Percentiles rank a stretch among this genome's conserved stretches.
These are phyloP conservation scores for Drosophila kanapiae DNA, from an alignment of 1,140 invertebrate genomes.

Conservation along the genomic window DNA sequence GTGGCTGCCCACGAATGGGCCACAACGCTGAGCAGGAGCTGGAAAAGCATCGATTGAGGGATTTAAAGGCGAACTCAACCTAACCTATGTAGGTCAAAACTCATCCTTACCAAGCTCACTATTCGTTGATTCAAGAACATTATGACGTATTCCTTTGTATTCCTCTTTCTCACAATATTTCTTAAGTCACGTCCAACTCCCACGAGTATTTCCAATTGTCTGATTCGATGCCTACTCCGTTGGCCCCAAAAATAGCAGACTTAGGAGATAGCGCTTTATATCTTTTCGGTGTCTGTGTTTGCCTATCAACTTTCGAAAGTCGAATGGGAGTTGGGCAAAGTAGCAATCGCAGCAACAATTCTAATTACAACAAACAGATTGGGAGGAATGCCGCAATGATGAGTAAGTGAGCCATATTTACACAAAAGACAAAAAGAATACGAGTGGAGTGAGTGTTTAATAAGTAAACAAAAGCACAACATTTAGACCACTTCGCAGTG, in stretches of 20 bases:
- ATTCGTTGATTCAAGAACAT: conserved; percentile 54
- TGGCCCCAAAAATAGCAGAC: conserved; percentile 55
- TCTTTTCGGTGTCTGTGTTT: conserved; percentile 56
- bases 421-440: conserved; percentile 30
- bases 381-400: conserved; percentile 45
- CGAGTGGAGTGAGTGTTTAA: conserved; percentile 15
- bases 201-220: conserved; percentile 46
- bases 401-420: conserved; percentile 55
- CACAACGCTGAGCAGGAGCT: conserved; percentile 54
- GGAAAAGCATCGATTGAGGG: background rate
- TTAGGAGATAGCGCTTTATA: conserved; percentile 51
- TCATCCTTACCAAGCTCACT: conserved; percentile 46
- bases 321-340: conserved; percentile 56
- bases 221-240: conserved; percentile 48
- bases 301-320: conserved; percentile 71
- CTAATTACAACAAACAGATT: conserved; percentile 44
- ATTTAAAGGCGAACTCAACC: too few relatives aligned
- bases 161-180: background rate
- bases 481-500: conserved; percentile 13
- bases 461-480: conserved; percentile 25
- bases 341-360: conserved; percentile 36
- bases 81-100: background rate
- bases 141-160: conserved; percentile 19
- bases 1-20: conserved; percentile 24
- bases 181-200: conserved; percentile 46